phyloP scores from a whole-genome alignment of 2,797 vertebrate species.

The Eutrigla gurnardus region DNA sequence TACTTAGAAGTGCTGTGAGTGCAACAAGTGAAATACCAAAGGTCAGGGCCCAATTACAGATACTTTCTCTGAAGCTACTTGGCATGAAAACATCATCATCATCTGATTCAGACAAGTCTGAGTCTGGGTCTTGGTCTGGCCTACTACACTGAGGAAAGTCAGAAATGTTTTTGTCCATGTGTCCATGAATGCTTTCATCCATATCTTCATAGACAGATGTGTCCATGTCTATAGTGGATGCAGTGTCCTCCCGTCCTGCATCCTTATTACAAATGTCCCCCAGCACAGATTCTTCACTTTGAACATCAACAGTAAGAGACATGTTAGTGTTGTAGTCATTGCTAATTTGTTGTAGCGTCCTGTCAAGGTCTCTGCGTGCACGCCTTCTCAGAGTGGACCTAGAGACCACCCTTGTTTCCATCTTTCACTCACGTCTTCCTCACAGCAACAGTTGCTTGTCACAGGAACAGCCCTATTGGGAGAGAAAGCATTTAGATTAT shows the following conservation, averaged over 20 bases:
- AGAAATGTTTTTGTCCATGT: background rate
- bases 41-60: background rate
- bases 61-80: background rate
- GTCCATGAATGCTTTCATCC: background rate
- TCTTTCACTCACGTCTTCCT: background rate
- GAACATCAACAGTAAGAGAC: background rate
- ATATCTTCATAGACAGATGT: background rate
- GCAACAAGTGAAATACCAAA: conserved; percentile 10
- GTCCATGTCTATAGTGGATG: background rate
- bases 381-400: background rate
- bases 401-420: background rate
- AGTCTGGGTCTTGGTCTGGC: background rate
- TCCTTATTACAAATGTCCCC: background rate
- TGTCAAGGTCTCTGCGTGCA: background rate
- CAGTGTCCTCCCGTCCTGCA: conserved; percentile 3
- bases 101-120: background rate
- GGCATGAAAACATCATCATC: background rate
- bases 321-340: background rate
- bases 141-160: background rate
- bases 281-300: background rate
- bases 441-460: background rate
- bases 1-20: conserved; percentile 1
- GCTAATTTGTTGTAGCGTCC: background rate
- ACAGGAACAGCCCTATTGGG: background rate
- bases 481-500: background rate